Evolutionary conservation across 2,888 invertebrate species (phyloP), one percentile per base, ranked within the genome.

Genomic region (Glaucopsyche alexis): DNA sequence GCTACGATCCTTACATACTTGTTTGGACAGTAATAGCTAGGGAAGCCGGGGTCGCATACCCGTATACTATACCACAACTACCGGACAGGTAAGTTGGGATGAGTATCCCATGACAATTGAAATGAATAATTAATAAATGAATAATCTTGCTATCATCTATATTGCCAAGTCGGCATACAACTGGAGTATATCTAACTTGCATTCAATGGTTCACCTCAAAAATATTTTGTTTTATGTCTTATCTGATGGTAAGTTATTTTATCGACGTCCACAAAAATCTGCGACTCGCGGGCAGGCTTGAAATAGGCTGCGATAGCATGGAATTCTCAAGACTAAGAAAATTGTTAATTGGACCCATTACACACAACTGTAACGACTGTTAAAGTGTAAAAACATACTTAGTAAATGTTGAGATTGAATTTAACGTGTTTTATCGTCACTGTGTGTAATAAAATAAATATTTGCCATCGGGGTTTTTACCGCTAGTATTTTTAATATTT

Each of bases 241-340:
- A 60, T 60, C 29, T 38, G 14, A 60, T 60, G 29, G 29, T 38
- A 38, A 60, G 60, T 38, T 60, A 60, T 60, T 60, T 60, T 60
- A 38, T 60, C 60, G 29, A 13, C 29, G 55, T 19, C 19, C 19
- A 60, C 55, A 55, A 60, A 60, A 60, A 60, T 60, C 6, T 60
- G 13, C 29, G 29, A 19, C 29, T 60, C 9, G 29, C 19, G 19
- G 11, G 16, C 55, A 16, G 2, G 4, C 55, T 55, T 9, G 5
- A 55, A 55, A 55, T 55, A 13, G 29, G 29, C 16, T 19, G 19
- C 9, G 29, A 60, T 29, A 13, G 29, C 60, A 13, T n/a, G 14
- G 60, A 60, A 38, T 38, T 60, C 60, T 19, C 19, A 55, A 55
- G 16, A 9, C 55, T 55, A 8, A 11, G 9, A 7, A 60, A 60